Percentiles rank a stretch among this genome's conserved stretches.
These are phyloP conservation scores for Amphibalanus amphitrite DNA, from an alignment of 1,140 invertebrate genomes.

Conservation along the genomic window DNA sequence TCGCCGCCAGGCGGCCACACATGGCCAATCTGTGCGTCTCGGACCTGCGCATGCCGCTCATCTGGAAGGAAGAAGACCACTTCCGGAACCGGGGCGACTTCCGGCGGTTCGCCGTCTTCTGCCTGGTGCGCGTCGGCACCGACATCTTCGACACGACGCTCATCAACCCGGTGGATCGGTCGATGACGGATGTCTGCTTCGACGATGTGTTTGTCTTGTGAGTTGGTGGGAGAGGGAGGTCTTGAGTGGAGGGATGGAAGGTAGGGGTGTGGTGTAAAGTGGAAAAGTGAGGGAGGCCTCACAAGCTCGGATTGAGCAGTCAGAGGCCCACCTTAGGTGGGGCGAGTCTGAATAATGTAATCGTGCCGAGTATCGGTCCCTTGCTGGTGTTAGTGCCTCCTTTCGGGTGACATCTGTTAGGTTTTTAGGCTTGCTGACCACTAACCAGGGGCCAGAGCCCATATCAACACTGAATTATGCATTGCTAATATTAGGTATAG, in stretches of 20 bases:
- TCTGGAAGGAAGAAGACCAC: slow-evolving; percentile 53
- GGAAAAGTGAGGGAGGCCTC: too few species aligned
- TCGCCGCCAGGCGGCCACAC: slow-evolving; percentile 8
- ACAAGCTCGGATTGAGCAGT: too few species aligned
- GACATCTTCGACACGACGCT: slow-evolving; percentile 50
- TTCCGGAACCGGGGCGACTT: slow-evolving; percentile 56
- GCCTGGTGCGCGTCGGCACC: slow-evolving; percentile 43
- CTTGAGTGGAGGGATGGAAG: neutral
- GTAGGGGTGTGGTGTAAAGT: too few species aligned
- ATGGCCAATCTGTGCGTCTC: slow-evolving; percentile 33
- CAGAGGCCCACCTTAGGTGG: too few species aligned
- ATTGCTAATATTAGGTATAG: too few species aligned
- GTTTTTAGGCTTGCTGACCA: too few species aligned
- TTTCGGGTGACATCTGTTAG: too few species aligned
- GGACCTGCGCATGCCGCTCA: slow-evolving; percentile 48
- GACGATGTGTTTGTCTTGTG: slow-evolving; percentile 49
- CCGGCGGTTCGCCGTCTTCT: slow-evolving; percentile 50
- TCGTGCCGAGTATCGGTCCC: too few species aligned
- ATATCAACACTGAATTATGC: too few species aligned
- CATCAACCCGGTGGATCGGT: slow-evolving; percentile 45
- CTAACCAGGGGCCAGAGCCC: too few species aligned
- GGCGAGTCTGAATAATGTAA: too few species aligned
- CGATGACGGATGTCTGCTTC: slow-evolving; percentile 49
- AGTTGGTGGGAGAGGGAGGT: slow-evolving; percentile 24
- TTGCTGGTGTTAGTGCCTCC: too few species aligned